A percentile compares a stretch with the other conserved stretches of the same genome.
Conservation (phyloP, 2,797 vertebrate species). For the Adrianichthys oophorus region DNA sequence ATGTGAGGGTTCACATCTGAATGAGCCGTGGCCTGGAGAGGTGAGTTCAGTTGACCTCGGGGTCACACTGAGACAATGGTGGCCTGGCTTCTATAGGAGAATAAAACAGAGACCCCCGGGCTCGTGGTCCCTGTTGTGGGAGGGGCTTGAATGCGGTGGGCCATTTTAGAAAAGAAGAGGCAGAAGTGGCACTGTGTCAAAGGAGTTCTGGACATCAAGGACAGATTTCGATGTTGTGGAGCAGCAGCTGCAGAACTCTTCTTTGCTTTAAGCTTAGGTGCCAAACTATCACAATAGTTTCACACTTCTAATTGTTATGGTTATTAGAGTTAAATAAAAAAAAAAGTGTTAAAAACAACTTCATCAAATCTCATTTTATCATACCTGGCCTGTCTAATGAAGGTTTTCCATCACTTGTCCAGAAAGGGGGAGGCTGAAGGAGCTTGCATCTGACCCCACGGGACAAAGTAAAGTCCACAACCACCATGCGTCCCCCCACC, state of each 20-base stretch:
- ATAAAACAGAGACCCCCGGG: constrained; percentile 72
- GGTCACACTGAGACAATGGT: constrained; percentile 74
- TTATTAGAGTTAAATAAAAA: background rate
- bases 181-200: constrained; percentile 36
- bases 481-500: constrained; percentile 59
- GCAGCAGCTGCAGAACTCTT: constrained; percentile 16
- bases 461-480: constrained; percentile 65
- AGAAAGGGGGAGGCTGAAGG: constrained; percentile 38
- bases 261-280: constrained; percentile 1
- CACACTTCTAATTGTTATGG: background rate
- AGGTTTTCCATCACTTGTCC: constrained; percentile 40
- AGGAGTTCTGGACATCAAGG: constrained; percentile 49
- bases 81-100: constrained; percentile 66
- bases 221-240: constrained; percentile 14
- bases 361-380: constrained; percentile 7
- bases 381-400: constrained; percentile 18
- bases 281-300: background rate
- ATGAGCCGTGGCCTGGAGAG: constrained; percentile 64
- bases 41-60: constrained; percentile 71
- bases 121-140: constrained; percentile 69
- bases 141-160: constrained; percentile 60
- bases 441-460: constrained; percentile 76
- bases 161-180: constrained; percentile 57
- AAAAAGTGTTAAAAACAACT: background rate
- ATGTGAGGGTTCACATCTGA: constrained; percentile 66